Evolutionary conservation across 2,113 vertebrate genomes (phyloP).

Genomic region (Struthio camelus): DNA sequence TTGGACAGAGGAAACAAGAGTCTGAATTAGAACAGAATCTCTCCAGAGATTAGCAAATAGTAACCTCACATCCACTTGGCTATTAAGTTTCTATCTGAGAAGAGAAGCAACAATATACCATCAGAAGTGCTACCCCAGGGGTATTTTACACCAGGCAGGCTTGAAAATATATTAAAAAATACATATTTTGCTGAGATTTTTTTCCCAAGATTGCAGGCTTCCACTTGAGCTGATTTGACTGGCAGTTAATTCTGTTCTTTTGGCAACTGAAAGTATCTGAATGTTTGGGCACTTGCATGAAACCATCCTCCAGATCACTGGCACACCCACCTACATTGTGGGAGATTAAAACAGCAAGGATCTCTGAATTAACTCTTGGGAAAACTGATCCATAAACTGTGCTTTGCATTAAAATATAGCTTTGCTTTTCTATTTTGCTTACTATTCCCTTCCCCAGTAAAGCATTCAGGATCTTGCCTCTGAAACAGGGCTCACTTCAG

Average conservation of each 20-base stretch:
- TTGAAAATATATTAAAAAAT: background rate
- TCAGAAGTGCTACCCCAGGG: background rate
- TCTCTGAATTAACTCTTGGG: background rate
- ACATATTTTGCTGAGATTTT: background rate
- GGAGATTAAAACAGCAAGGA: background rate
- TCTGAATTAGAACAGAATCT: background rate
- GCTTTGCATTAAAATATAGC: background rate
- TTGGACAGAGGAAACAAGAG: background rate
- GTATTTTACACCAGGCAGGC: background rate
- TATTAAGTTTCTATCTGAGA: slow-evolving; percentile 1
- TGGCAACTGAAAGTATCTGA: background rate
- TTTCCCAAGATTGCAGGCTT: background rate
- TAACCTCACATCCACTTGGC: background rate
- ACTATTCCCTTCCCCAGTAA: background rate
- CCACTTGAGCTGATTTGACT: slow-evolving; percentile 3
- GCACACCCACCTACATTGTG: background rate
- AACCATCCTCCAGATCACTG: background rate
- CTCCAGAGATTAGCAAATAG: background rate
- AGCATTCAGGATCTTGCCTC: background rate
- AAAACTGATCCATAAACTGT: background rate
- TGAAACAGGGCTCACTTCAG: background rate
- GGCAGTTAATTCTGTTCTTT: background rate
- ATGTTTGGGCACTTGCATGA: background rate
- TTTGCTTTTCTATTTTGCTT: background rate
- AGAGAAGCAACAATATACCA: background rate